These are phyloP conservation scores for Lethocerus indicus DNA, from an alignment of 1,140 invertebrate genomes.

Conservation along the genomic window DNA sequence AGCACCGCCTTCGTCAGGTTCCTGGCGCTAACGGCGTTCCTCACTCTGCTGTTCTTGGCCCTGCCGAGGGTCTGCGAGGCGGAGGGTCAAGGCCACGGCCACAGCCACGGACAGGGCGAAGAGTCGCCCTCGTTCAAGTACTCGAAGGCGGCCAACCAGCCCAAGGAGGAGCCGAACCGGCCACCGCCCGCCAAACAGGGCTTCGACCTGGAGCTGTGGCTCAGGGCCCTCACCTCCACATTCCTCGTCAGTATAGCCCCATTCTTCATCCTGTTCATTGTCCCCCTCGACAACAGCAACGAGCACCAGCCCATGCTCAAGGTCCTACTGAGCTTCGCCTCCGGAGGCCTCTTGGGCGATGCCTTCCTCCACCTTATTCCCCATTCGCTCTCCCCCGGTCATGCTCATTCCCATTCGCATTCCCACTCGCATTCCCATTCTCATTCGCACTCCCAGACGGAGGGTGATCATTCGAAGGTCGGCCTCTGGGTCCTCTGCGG, in stretches of 20 bases:
- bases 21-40: too few species aligned
- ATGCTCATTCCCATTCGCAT: conserved; percentile 33
- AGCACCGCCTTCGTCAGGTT: too few species aligned
- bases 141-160: conserved; percentile 47
- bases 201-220: conserved; percentile 40
- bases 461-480: conserved; percentile 48
- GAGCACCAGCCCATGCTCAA: conserved; percentile 73
- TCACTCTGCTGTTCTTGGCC: too few species aligned
- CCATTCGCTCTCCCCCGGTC: conserved; percentile 58
- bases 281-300: conserved; percentile 76
- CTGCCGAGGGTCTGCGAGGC: too few species aligned
- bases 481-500: conserved; percentile 81
- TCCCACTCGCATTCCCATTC: conserved; percentile 34
- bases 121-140: conserved; percentile 56
- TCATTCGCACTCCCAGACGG: conserved; percentile 24
- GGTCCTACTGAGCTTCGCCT: conserved; percentile 82
- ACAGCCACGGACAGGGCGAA: too few species aligned
- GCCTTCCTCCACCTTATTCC: conserved; percentile 94
- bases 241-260: conserved; percentile 86
- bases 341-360: conserved; percentile 86
- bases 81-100: conserved; percentile 22
- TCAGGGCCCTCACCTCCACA: conserved; percentile 76
- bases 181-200: conserved; percentile 4
- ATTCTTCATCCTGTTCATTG: conserved; percentile 82
- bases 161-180: conserved; percentile 16